phyloP scores from a whole-genome alignment of 2,797 vertebrate species.

The Neomorphus geoffroyi region DNA sequence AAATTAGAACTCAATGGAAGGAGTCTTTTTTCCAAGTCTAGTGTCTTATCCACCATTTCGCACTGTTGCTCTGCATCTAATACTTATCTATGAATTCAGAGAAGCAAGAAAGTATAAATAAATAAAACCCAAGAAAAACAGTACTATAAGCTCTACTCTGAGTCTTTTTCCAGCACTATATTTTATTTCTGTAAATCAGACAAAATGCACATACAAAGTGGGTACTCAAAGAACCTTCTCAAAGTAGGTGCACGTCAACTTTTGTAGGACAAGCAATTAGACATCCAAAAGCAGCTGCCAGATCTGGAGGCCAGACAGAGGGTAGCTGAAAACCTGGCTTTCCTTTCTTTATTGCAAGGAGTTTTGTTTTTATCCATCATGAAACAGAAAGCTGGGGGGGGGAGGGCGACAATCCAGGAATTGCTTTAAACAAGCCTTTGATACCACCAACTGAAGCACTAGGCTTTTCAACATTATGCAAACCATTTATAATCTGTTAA shows the following conservation, averaged over 20 bases:
- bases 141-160: background rate
- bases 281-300: constrained; percentile 52
- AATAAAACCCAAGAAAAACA: background rate
- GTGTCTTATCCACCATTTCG: background rate
- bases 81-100: background rate
- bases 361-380: constrained; percentile 70
- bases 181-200: background rate
- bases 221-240: constrained; percentile 22
- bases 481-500: constrained; percentile 74
- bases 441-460: constrained; percentile 62
- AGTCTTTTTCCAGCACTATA: background rate
- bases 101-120: background rate
- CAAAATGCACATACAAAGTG: background rate
- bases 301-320: constrained; percentile 53
- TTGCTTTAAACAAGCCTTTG: constrained; percentile 76
- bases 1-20: background rate
- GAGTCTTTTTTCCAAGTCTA: background rate
- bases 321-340: constrained; percentile 52
- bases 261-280: constrained; percentile 55
- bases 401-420: constrained; percentile 52
- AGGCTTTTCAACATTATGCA: constrained; percentile 73
- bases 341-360: constrained; percentile 48
- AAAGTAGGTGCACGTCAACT: constrained; percentile 43
- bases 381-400: constrained; percentile 49
- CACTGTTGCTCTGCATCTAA: background rate